phyloP scores from a whole-genome alignment of 2,888 invertebrate genomes.

The Ophraella communa region DNA sequence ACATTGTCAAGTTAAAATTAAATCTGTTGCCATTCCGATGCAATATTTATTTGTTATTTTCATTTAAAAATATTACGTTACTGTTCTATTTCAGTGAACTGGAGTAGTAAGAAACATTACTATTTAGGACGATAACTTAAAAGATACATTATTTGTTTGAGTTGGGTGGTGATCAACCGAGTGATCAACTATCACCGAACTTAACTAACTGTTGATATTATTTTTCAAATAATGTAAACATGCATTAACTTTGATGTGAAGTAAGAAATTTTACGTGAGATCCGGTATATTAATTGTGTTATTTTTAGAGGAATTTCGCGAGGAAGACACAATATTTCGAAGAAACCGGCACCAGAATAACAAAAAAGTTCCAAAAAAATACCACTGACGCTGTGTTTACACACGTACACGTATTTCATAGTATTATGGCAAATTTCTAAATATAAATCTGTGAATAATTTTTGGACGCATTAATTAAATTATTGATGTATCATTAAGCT shows the following conservation, averaged over 20 bases:
- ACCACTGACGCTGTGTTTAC: conserved; percentile 3
- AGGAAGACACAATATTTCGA: background rate
- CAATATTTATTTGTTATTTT: background rate
- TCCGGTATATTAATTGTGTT: background rate
- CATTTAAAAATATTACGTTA: background rate
- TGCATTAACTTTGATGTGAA: no score
- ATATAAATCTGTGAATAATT: conserved; percentile 9
- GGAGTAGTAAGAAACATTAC: no score
- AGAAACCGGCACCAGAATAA: background rate
- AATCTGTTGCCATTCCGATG: background rate
- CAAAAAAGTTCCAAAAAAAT: background rate
- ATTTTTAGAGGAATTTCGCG: background rate
- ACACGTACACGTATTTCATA: conserved; percentile 4
- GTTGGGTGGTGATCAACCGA: no score
- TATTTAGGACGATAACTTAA: no score
- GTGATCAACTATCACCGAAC: no score
- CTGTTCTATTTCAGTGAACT: background rate
- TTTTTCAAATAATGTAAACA: no score
- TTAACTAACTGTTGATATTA: no score
- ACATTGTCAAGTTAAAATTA: background rate
- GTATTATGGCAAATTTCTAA: conserved; percentile 7
- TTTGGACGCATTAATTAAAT: background rate
- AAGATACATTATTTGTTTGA: no score
- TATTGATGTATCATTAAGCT: conserved; percentile 10
- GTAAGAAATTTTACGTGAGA: background rate